Evolutionary conservation across 1,140 invertebrate genomes (phyloP).

Genomic region (fruit fly (Drosophila melanogaster)): Release_6_plus_ISO1_MT NT_033777.3:15967001-15967500

Average conservation of each 20-base stretch:
- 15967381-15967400: slow-evolving; percentile 97
- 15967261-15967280: slow-evolving; percentile 72
- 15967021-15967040: slow-evolving; percentile 87
- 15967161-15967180: slow-evolving; percentile 98
- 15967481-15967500: slow-evolving; percentile 91
- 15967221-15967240: slow-evolving; percentile 86
- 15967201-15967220: slow-evolving; percentile 94
- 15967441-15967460: slow-evolving; percentile 97
- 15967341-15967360: slow-evolving; percentile 93
- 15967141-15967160: slow-evolving; percentile 96
- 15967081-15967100: slow-evolving; percentile 98
- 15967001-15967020: slow-evolving; percentile 94
- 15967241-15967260: slow-evolving; percentile 87
- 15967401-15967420: slow-evolving; percentile 93
- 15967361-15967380: slow-evolving; percentile 89
- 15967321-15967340: slow-evolving; percentile 93
- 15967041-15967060: slow-evolving; percentile 96
- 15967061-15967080: slow-evolving; percentile 92
- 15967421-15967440: slow-evolving; percentile 88
- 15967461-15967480: slow-evolving; percentile 98
- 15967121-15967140: slow-evolving; percentile 95
- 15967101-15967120: slow-evolving; percentile 94
- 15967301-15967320: slow-evolving; percentile 92
- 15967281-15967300: slow-evolving; percentile 9
- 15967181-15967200: slow-evolving; percentile 94